Percentiles rank a stretch among this genome's conserved stretches.
Evolutionary conservation across 2,113 vertebrate species (phyloP).

Genomic region (Ceyx melanurus): DNA sequence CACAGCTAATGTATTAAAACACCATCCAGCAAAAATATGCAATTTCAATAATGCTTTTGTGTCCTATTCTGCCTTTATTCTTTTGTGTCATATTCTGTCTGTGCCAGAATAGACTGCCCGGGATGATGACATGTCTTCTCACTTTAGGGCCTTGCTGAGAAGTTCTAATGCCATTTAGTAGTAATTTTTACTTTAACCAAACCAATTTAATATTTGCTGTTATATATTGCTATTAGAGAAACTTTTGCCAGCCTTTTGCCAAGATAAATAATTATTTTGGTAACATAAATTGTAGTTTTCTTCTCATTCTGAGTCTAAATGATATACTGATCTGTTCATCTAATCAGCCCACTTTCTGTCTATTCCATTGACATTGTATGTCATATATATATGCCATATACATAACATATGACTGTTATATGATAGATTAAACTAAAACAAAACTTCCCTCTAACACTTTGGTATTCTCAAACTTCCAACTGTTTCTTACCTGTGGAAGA

Average conservation of each 20-base stretch:
- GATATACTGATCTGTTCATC: background rate
- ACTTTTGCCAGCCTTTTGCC: background rate
- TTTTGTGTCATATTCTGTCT: background rate
- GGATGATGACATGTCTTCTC: background rate
- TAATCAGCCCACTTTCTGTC: background rate
- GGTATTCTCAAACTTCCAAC: background rate
- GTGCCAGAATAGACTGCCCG: background rate
- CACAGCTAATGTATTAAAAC: background rate
- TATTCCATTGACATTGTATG: background rate
- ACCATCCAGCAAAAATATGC: background rate
- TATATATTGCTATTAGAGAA: background rate
- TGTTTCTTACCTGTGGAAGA: background rate
- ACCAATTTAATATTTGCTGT: background rate
- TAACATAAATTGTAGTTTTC: background rate
- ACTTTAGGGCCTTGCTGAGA: background rate
- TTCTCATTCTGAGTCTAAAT: background rate
- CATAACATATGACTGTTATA: background rate
- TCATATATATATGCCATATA: too few relatives aligned
- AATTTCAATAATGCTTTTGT: background rate
- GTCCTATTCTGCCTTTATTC: background rate
- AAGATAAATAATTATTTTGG: conserved; percentile 3
- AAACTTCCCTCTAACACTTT: background rate
- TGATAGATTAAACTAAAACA: background rate
- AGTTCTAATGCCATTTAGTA: background rate
- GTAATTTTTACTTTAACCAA: background rate